These are phyloP conservation scores for Alligator mississippiensis DNA, from an alignment of 2,113 vertebrate genomes.

Conservation along the genomic window DNA sequence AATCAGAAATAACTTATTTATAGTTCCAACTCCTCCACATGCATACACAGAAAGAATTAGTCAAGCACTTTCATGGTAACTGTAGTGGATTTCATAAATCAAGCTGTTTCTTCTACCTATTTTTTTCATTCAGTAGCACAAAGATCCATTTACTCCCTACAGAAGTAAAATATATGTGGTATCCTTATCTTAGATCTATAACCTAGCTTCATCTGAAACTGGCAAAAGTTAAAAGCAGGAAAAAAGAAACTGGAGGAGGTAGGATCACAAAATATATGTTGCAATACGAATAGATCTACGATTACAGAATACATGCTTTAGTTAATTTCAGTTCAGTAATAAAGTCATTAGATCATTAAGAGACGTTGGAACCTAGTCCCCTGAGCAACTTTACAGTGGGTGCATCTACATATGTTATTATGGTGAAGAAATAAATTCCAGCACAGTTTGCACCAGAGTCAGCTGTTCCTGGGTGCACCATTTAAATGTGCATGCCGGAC, in stretches of 20 bases:
- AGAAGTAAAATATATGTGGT: neutral
- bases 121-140: neutral
- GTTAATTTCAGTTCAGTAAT: conserved; percentile 1
- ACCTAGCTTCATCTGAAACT: neutral
- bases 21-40: conserved; percentile 42
- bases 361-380: conserved; percentile 45
- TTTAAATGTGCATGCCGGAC: too few species aligned
- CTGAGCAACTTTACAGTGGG: conserved; percentile 15
- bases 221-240: neutral
- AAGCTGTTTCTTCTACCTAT: neutral
- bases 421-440: too few species aligned
- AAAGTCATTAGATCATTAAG: conserved; percentile 38
- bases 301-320: neutral
- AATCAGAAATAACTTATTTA: conserved; percentile 53
- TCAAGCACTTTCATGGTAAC: conserved; percentile 34
- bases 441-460: too few species aligned
- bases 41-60: conserved; percentile 10
- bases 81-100: conserved; percentile 24
- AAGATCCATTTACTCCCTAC: neutral
- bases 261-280: neutral
- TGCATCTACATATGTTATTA: too few species aligned
- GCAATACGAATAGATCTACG: neutral
- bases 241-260: neutral
- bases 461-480: too few species aligned
- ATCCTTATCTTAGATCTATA: neutral